Evolutionary conservation across 2,113 vertebrate genomes (phyloP).

Genomic region (Phyllostomus hastatus): DNA sequence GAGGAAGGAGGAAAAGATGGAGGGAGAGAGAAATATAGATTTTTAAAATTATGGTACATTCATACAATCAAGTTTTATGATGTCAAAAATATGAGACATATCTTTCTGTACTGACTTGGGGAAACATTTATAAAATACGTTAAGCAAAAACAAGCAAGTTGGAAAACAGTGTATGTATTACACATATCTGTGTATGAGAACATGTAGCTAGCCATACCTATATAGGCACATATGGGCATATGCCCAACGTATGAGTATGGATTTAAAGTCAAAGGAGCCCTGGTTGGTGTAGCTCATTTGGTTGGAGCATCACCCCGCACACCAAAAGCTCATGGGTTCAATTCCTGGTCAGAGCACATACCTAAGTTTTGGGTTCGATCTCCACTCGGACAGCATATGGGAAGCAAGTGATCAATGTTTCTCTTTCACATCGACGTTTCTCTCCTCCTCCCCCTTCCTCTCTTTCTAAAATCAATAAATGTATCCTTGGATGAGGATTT

Average conservation of each 20-base stretch:
- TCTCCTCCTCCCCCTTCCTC: no score
- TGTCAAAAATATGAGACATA: background rate
- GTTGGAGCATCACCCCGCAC: no score
- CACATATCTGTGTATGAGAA: background rate
- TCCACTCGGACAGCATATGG: no score
- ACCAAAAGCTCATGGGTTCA: no score
- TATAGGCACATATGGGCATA: background rate
- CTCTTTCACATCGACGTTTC: no score
- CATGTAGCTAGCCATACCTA: background rate
- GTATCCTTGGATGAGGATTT: no score
- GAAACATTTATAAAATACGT: background rate
- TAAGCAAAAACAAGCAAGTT: background rate
- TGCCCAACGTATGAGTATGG: background rate
- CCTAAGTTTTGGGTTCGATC: no score
- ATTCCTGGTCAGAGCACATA: no score
- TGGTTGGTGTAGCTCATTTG: no score
- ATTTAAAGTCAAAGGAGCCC: background rate
- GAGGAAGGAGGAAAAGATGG: background rate
- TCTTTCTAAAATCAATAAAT: no score
- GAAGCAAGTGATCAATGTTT: no score
- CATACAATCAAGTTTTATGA: background rate
- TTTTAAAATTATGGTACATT: background rate
- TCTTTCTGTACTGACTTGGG: background rate
- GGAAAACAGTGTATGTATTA: background rate
- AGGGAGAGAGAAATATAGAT: background rate